These are phyloP conservation scores for Aphis craccivora DNA, from an alignment of 1,140 invertebrate species.

Conservation along the genomic window DNA sequence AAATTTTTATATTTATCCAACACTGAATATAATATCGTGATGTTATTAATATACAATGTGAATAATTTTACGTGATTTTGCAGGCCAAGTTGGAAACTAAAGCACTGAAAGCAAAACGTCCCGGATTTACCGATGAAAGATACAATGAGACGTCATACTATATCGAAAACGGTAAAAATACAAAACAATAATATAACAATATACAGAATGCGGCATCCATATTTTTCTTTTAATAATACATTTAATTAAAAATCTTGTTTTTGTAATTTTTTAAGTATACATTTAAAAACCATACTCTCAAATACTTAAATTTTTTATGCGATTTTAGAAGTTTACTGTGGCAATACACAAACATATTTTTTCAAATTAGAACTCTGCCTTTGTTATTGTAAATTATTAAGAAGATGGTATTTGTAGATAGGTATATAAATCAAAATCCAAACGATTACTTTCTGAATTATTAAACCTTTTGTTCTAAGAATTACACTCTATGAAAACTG, in stretches of 20 bases:
- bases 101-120: constrained; percentile 88
- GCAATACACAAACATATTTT: neutral
- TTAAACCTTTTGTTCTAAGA: no score
- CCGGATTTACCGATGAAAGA: constrained; percentile 89
- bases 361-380: neutral
- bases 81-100: constrained; percentile 94
- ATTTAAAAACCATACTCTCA: neutral
- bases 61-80: constrained; percentile 68
- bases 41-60: neutral
- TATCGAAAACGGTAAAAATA: constrained; percentile 89
- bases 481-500: no score
- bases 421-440: neutral
- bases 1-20: constrained; percentile 23
- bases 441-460: neutral
- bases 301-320: neutral
- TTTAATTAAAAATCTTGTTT: neutral
- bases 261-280: neutral
- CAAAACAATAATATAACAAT: constrained; percentile 66
- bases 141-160: constrained; percentile 96
- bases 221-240: neutral
- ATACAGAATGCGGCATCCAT: neutral
- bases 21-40: neutral
- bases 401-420: neutral
- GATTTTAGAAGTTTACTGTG: neutral
- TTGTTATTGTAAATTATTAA: neutral